Conservation (phyloP, 2,797 vertebrate species). For the Buceros bicornis region DNA sequence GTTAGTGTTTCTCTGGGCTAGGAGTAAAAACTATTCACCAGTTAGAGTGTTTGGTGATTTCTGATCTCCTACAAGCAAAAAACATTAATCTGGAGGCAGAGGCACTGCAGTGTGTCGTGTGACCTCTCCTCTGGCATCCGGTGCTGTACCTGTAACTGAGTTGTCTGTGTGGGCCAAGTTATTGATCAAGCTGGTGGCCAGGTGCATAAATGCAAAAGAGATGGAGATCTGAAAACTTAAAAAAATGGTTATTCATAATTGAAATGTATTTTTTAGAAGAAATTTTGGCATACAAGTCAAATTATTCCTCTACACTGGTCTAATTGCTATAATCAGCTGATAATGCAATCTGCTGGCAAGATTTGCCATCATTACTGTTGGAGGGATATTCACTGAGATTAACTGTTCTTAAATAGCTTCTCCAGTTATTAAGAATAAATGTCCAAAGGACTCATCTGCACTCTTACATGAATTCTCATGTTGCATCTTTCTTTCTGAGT, state of each 20-base stretch:
- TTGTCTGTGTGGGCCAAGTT: background rate
- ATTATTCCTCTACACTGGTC: background rate
- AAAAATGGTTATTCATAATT: background rate
- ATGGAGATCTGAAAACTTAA: background rate
- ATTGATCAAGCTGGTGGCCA: background rate
- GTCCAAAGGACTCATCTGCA: background rate
- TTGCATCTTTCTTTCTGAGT: background rate
- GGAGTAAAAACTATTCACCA: background rate
- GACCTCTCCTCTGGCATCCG: background rate
- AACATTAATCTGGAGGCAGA: background rate
- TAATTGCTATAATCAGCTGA: slow-evolving; percentile 48
- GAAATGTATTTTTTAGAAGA: background rate
- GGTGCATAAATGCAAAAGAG: background rate
- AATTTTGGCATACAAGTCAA: background rate
- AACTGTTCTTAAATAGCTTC: slow-evolving; percentile 25
- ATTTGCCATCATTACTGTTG: slow-evolving; percentile 27
- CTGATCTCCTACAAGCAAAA: background rate
- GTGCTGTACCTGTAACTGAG: background rate
- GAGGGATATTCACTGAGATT: slow-evolving; percentile 23
- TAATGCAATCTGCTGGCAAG: slow-evolving; percentile 6
- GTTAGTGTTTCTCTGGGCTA: background rate
- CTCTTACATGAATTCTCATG: background rate
- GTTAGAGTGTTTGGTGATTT: background rate
- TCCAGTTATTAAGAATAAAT: background rate
- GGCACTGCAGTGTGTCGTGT: background rate